Evolutionary conservation across 2,797 vertebrate species (phyloP).

Genomic region (Meriones psammophilus): DNA sequence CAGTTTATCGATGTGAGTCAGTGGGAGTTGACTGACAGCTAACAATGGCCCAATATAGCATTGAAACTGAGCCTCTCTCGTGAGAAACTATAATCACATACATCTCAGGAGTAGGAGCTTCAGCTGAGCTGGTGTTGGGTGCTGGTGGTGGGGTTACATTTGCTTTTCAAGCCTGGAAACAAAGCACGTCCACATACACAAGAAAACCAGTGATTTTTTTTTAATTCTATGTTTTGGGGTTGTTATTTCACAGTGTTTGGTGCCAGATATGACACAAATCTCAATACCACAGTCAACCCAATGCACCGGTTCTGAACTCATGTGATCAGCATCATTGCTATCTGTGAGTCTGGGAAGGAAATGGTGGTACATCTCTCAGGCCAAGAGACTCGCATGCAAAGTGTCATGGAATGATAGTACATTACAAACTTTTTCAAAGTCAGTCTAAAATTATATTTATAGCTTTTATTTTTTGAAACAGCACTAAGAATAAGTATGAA

Average conservation of each 20-base stretch:
- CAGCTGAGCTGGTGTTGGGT: background rate
- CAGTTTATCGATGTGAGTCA: conserved; percentile 69
- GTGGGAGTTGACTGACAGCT: conserved; percentile 70
- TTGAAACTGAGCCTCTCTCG: rapidly evolving
- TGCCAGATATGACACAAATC: background rate
- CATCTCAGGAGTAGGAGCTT: background rate
- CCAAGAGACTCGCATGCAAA: background rate
- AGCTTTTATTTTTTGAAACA: background rate
- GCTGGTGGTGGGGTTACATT: background rate
- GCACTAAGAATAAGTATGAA: background rate
- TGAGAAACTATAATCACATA: background rate
- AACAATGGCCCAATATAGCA: conserved; percentile 38
- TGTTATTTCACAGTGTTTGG: background rate
- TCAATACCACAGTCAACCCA: background rate
- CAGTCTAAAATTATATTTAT: background rate
- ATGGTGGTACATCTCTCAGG: background rate
- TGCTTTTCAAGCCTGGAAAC: background rate
- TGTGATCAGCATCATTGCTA: too few species aligned
- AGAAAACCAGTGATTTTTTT: conserved; percentile 45
- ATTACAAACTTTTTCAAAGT: conserved; percentile 33
- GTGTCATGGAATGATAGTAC: background rate
- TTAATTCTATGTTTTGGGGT: background rate
- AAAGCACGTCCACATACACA: background rate
- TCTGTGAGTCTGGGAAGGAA: background rate
- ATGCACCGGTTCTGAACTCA: background rate